Percentiles rank a stretch among this genome's conserved stretches.
Conservation (phyloP, 2,888 invertebrate species). For the Opisthograptis luteolata region DNA sequence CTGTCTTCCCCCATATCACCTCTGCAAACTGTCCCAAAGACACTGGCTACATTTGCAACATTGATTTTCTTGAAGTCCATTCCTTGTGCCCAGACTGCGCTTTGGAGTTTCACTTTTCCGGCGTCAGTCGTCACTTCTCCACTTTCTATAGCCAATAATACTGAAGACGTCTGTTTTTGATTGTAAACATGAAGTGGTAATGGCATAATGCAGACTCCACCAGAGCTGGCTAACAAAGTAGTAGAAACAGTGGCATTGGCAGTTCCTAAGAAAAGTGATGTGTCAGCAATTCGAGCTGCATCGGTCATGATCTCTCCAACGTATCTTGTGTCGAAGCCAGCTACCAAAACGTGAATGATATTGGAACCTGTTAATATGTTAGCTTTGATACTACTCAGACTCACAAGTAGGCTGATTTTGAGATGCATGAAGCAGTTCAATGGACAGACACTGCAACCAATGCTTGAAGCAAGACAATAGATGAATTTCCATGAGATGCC, state of each 20-base stretch:
- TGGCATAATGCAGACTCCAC: constrained; percentile 66
- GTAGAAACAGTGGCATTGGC: constrained; percentile 52
- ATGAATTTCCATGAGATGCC: constrained; percentile 72
- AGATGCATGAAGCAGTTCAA: constrained; percentile 72
- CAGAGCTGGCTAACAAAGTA: constrained; percentile 60
- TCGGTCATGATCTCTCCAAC: constrained; percentile 63
- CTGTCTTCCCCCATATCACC: constrained; percentile 65
- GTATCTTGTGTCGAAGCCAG: constrained; percentile 64
- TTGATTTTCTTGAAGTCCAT: constrained; percentile 68
- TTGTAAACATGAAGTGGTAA: constrained; percentile 68
- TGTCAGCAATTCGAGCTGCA: constrained; percentile 62
- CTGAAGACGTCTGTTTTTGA: constrained; percentile 57
- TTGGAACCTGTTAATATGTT: constrained; percentile 51
- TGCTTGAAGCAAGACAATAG: constrained; percentile 70
- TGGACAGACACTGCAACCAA: constrained; percentile 67
- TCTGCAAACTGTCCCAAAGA: constrained; percentile 68
- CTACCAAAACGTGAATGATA: constrained; percentile 66
- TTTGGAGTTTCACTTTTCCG: constrained; percentile 51
- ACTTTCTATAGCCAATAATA: constrained; percentile 65
- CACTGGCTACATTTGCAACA: constrained; percentile 62
- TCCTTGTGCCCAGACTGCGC: constrained; percentile 74
- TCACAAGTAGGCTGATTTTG: constrained; percentile 69
- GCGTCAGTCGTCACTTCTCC: constrained; percentile 55
- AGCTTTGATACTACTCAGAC: constrained; percentile 70
- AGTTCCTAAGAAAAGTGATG: constrained; percentile 54